phyloP scores from a whole-genome alignment of 2,113 vertebrate species.

The Calidris pygmaea region DNA sequence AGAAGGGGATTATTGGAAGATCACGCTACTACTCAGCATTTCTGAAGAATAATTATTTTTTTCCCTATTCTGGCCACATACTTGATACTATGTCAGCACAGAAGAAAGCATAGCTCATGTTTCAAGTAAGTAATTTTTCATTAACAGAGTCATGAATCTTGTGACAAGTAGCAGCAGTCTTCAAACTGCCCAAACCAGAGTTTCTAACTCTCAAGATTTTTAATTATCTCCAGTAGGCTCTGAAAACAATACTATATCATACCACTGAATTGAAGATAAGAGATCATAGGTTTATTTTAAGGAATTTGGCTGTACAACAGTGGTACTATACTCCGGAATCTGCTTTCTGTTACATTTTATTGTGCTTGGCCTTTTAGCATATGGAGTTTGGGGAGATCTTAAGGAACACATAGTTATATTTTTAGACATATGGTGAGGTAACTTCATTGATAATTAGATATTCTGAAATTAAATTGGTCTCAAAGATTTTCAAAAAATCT shows the following conservation, averaged over 20 bases:
- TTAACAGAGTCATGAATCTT: not conserved
- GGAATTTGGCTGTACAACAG: not conserved
- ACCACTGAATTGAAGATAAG: not conserved
- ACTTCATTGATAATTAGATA: not conserved
- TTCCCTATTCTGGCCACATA: not conserved
- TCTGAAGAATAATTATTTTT: not conserved
- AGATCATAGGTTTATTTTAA: not conserved
- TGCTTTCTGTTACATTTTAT: not conserved
- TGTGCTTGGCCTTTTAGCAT: not conserved
- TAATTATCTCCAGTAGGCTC: not conserved
- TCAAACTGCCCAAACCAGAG: not conserved
- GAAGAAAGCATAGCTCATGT: not conserved
- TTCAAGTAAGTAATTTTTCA: not conserved
- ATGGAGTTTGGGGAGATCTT: not conserved
- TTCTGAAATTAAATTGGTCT: not conserved
- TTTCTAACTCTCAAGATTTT: not conserved
- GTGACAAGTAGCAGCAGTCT: not conserved
- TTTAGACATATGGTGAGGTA: not conserved
- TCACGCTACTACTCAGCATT: not conserved
- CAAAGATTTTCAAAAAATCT: not conserved
- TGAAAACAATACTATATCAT: not conserved
- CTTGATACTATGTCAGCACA: not conserved
- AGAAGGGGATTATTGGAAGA: not conserved
- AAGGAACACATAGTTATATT: not conserved
- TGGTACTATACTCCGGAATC: not conserved